phyloP scores from a whole-genome alignment of 2,113 vertebrate species.

The Anoura caudifer region DNA sequence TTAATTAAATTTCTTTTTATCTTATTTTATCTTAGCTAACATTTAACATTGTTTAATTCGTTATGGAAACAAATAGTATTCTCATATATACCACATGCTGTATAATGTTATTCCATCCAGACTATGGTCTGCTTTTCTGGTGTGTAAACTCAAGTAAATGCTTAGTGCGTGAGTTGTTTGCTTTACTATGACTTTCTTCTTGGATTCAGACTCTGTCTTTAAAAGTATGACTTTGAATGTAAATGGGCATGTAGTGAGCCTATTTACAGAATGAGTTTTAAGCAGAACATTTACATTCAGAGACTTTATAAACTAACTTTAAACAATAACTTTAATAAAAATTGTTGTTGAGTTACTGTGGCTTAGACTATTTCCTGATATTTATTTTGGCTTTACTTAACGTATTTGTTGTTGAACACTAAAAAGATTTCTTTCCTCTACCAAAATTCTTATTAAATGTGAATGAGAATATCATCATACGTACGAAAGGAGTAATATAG shows the following conservation, averaged over 20 bases:
- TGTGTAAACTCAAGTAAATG: neutral
- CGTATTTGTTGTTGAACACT: neutral
- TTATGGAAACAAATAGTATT: neutral
- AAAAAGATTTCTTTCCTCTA: neutral
- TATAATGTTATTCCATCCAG: neutral
- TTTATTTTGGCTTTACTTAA: conserved; percentile 13
- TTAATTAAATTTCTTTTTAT: conserved; percentile 27
- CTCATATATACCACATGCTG: neutral
- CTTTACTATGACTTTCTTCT: conserved; percentile 25
- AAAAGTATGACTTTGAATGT: neutral
- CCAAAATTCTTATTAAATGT: conserved; percentile 23
- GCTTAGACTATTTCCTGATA: neutral
- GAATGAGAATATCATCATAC: neutral
- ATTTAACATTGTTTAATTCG: conserved; percentile 21
- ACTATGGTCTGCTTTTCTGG: neutral
- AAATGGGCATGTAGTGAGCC: neutral
- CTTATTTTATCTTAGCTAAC: neutral
- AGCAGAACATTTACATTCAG: neutral
- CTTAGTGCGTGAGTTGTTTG: neutral
- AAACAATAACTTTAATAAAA: conserved; percentile 19
- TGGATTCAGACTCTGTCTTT: conserved; percentile 3
- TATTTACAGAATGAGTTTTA: conserved; percentile 18
- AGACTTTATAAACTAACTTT: neutral
- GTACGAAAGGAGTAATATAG: neutral
- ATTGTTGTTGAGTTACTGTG: neutral